phyloP scores from a whole-genome alignment of 2,888 invertebrate genomes.

The Apantesis nais region DNA sequence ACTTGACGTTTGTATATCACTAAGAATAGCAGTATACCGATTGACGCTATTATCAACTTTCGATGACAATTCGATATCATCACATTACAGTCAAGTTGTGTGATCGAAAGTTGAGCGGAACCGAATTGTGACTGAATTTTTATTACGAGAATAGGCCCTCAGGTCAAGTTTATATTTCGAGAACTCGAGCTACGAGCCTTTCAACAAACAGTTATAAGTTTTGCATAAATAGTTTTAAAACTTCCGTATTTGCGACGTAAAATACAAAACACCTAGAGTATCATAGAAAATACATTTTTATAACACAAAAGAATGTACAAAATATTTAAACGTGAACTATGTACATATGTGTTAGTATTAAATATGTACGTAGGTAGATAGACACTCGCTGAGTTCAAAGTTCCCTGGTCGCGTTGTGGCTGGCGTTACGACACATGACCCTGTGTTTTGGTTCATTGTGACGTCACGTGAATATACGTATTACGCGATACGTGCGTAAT shows the following conservation, averaged over 20 bases:
- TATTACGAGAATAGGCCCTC: too few relatives aligned
- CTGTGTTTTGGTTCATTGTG: slow-evolving; percentile 31
- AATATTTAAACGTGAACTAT: not conserved
- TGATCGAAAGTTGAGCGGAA: too few relatives aligned
- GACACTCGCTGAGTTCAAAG: not conserved
- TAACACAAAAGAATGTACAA: not conserved
- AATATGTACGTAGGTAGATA: not conserved
- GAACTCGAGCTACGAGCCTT: not conserved
- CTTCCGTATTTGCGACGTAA: not conserved
- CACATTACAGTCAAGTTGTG: too few relatives aligned
- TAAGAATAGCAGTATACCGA: too few relatives aligned
- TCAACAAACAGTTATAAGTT: too few relatives aligned
- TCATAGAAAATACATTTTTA: not conserved
- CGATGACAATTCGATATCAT: too few relatives aligned
- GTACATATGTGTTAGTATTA: not conserved
- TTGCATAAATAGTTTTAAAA: not conserved
- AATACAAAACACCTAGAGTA: not conserved
- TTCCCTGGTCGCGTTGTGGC: not conserved
- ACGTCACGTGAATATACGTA: slow-evolving; percentile 32
- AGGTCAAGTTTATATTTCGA: not conserved
- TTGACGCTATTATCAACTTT: too few relatives aligned
- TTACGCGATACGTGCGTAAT: slow-evolving; percentile 15
- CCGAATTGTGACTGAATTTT: too few relatives aligned
- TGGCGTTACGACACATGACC: slow-evolving; percentile 8
- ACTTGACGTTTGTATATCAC: too few relatives aligned